Evolutionary conservation across 2,113 vertebrate genomes (phyloP), one percentile per base, ranked within the genome.

Genomic region (Peromyscus maniculatus): DNA sequence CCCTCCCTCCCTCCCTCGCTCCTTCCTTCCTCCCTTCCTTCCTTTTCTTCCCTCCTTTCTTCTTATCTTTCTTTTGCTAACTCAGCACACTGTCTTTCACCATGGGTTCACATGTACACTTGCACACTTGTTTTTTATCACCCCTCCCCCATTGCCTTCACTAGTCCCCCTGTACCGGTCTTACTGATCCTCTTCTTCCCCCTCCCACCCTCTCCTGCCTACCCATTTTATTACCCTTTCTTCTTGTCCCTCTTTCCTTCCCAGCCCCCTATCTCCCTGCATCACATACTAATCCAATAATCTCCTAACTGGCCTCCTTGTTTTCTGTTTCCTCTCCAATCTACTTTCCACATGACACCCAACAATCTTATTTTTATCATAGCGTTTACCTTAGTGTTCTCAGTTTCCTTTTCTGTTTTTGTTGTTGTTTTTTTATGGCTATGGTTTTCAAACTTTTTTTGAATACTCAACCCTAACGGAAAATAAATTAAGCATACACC

Each of bases 1-100:
- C 46, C 46, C 52, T 16, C 24, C 13, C 4, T 7, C 5, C 3
- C 22, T 39, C 4, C 16, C 24, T 33, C 19, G 1, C 39, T 26
- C 59, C 5, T 13, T 59, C 3, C 21, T 3, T 24, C 5, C 52
- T 64, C 9, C 2, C 16, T 31, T 15, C 9, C 33, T 3, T 16
- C 9, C 12, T 2, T 57, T 11, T 11, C n/a, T 7, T 26, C 5
- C 10, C 0, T 59, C 9, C 11, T 39, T 62, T 7, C 36, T 26
- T 82, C 24, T 12, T 86, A 64, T 16, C 62, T 49, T 46, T 67
- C 28, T 87, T 87, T 86, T 49, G 26, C 67, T 87, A 31, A 31
- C 62, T 33, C 62, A 67, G 12, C 9, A 86, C 26, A 86, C 1
- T 26, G 28, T 9, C 21, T 24, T 52, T 71, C 31, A 26, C n/a